These are phyloP conservation scores for Neodiprion fabricii DNA, from an alignment of 1,140 invertebrate species.

Conservation along the genomic window DNA sequence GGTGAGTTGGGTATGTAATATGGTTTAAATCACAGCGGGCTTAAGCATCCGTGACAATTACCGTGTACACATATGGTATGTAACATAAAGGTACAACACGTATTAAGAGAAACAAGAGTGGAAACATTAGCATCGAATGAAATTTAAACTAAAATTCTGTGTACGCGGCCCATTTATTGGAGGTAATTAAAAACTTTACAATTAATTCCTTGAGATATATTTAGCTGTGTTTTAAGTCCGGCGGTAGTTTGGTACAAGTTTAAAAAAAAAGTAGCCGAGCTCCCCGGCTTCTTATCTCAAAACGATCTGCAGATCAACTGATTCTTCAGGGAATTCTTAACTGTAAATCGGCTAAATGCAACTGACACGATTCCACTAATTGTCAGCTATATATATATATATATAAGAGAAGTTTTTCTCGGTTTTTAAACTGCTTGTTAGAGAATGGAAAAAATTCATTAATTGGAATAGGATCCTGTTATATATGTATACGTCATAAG, in stretches of 20 bases:
- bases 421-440: too few species aligned
- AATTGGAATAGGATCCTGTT: too few species aligned
- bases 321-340: too few species aligned
- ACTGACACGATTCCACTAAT: neutral
- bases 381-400: neutral
- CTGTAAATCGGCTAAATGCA: neutral
- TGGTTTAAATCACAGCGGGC: neutral
- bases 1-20: neutral
- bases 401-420: too few species aligned
- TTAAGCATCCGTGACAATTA: conserved; percentile 5
- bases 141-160: neutral
- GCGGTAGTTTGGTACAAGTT: too few species aligned
- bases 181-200: neutral
- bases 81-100: neutral
- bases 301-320: too few species aligned
- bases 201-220: too few species aligned
- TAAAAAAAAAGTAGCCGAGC: too few species aligned
- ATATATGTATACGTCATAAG: too few species aligned
- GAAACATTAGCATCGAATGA: neutral
- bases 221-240: too few species aligned
- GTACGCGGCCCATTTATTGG: neutral
- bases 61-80: neutral
- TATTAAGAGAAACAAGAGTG: neutral
- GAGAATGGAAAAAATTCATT: too few species aligned
- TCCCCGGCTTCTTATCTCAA: too few species aligned